Percentiles rank a stretch among this genome's conserved stretches.
phyloP scores from a whole-genome alignment of 2,888 invertebrate species.

The Temnothorax rugatulus region DNA sequence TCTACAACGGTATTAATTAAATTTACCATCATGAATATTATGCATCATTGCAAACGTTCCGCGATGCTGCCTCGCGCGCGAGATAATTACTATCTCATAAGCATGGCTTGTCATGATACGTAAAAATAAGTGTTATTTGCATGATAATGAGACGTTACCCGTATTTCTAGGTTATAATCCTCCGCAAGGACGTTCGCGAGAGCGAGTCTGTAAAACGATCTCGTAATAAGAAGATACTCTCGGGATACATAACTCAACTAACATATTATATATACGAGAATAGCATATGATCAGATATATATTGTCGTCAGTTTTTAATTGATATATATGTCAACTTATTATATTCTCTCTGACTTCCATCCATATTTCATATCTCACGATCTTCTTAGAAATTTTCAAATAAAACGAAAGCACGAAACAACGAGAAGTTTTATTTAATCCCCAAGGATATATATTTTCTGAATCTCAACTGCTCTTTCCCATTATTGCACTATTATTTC shows the following conservation, averaged over 20 bases:
- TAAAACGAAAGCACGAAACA: not conserved
- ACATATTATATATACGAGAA: not conserved
- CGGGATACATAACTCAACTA: not conserved
- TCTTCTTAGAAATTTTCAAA: not conserved
- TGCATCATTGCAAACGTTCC: slow-evolving; percentile 46
- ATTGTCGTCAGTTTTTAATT: not conserved
- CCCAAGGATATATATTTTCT: not conserved
- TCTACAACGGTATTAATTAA: slow-evolving; percentile 71
- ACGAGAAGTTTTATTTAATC: not conserved
- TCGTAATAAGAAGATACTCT: slow-evolving; percentile 13
- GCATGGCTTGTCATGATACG: not conserved
- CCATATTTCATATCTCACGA: not conserved
- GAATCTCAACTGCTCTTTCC: not conserved
- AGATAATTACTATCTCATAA: slow-evolving; percentile 65
- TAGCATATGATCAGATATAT: not conserved
- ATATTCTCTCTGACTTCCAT: not conserved
- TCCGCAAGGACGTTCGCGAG: not conserved
- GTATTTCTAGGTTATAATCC: slow-evolving; percentile 43
- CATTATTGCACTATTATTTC: not conserved
- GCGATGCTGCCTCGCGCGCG: slow-evolving; percentile 58
- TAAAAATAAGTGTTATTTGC: slow-evolving; percentile 59
- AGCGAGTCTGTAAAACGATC: not conserved
- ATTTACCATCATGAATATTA: slow-evolving; percentile 34
- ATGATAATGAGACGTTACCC: slow-evolving; percentile 57
- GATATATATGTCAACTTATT: not conserved